These are phyloP conservation scores for Lindbergichthys nudifrons DNA, from an alignment of 2,797 vertebrate species.

Conservation along the genomic window DNA sequence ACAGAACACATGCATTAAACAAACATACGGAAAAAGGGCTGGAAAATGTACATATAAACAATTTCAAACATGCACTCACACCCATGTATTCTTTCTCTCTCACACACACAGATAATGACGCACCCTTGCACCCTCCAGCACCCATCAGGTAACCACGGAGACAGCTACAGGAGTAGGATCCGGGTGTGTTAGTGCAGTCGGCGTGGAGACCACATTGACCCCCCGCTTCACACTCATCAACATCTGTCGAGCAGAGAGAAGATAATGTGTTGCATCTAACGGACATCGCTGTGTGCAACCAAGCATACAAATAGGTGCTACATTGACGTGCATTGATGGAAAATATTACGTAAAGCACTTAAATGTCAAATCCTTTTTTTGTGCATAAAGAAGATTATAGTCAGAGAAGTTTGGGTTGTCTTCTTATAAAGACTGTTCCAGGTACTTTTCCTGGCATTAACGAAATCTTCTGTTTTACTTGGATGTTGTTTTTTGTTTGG, in stretches of 20 bases:
- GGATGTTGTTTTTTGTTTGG: neutral
- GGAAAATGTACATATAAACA: neutral
- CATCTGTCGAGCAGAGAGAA: conserved; percentile 69
- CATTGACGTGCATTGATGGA: neutral
- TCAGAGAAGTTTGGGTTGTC: neutral
- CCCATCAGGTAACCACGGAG: conserved; percentile 79
- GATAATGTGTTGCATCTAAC: neutral
- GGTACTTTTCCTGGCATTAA: neutral
- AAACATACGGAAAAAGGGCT: neutral
- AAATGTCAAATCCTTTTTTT: conserved; percentile 10
- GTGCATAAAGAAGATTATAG: neutral
- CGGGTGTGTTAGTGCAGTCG: conserved; percentile 83
- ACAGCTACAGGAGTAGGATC: conserved; percentile 84
- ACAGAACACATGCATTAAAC: conserved; percentile 17
- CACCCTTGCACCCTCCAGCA: conserved; percentile 74
- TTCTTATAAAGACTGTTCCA: neutral
- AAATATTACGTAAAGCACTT: neutral
- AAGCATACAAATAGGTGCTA: neutral
- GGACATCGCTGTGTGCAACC: neutral
- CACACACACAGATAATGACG: conserved; percentile 36
- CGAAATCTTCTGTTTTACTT: neutral
- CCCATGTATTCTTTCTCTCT: conserved; percentile 14
- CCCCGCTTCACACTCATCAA: conserved; percentile 81
- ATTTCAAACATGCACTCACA: neutral
- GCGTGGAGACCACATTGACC: conserved; percentile 80